Percentiles rank a stretch among this genome's conserved stretches.
Evolutionary conservation across 2,113 vertebrate genomes (phyloP).

Genomic region (Crotalus viridis): DNA sequence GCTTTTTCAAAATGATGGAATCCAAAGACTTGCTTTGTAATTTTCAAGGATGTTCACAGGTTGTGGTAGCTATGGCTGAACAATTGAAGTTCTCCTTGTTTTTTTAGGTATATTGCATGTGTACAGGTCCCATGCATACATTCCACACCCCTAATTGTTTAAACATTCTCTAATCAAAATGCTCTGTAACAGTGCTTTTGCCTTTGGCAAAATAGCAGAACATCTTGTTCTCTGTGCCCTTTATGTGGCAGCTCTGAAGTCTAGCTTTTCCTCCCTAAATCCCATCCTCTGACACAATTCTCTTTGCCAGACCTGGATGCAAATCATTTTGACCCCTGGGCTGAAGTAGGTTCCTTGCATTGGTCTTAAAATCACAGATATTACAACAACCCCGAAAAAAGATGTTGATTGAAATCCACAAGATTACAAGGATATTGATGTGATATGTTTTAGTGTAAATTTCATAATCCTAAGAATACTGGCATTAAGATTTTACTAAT

Average conservation of each 20-base stretch:
- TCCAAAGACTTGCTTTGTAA: background rate
- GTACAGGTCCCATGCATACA: background rate
- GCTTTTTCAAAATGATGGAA: background rate
- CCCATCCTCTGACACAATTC: background rate
- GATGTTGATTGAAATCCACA: background rate
- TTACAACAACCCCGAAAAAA: background rate
- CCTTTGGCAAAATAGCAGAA: constrained; percentile 51
- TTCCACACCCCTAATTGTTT: background rate
- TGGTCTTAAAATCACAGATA: background rate
- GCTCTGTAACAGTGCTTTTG: constrained; percentile 52
- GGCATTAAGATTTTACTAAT: background rate
- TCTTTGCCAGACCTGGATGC: background rate
- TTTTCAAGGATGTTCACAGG: constrained; percentile 26
- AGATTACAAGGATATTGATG: background rate
- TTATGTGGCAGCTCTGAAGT: constrained; percentile 35
- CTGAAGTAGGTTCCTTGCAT: background rate
- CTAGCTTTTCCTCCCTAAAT: background rate
- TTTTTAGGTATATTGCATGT: background rate
- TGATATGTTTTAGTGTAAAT: background rate
- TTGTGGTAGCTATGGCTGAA: background rate
- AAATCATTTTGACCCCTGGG: background rate
- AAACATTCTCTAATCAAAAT: constrained; percentile 25
- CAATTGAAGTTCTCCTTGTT: background rate
- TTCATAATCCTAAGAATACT: background rate
- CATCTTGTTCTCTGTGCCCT: background rate